Conservation (phyloP, 2,113 vertebrate genomes). For the Casuarius casuarius region DNA sequence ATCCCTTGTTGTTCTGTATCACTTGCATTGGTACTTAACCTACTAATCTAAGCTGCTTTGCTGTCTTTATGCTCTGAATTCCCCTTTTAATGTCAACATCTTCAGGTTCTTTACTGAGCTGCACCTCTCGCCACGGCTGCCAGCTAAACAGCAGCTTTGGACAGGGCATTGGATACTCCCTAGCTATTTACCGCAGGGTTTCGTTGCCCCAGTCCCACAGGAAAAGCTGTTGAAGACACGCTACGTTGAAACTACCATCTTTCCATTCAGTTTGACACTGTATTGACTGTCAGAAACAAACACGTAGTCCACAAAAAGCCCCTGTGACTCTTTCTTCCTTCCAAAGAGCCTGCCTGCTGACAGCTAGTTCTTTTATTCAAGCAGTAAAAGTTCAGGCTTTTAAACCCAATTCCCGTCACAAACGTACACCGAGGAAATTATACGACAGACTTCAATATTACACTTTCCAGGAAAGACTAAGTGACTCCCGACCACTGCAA, state of each 20-base stretch:
- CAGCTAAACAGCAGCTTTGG: neutral
- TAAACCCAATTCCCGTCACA: neutral
- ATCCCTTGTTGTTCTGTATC: neutral
- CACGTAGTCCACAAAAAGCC: neutral
- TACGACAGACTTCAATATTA: neutral
- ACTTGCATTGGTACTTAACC: neutral
- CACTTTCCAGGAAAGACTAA: neutral
- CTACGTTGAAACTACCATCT: neutral
- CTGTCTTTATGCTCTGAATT: neutral
- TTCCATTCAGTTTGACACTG: neutral
- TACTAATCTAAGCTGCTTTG: neutral
- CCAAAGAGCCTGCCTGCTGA: neutral
- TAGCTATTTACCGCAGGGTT: neutral
- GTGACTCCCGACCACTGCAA: neutral
- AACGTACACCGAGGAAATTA: neutral
- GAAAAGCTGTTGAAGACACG: neutral
- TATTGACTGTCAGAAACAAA: neutral
- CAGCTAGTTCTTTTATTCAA: neutral
- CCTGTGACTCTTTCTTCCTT: neutral
- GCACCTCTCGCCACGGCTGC: neutral
- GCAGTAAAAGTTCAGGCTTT: neutral
- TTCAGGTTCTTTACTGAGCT: neutral
- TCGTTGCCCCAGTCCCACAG: neutral
- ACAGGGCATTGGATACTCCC: neutral
- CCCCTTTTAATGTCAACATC: neutral